A percentile compares a stretch with the other conserved stretches of the same genome.
Conservation (phyloP, 2,888 invertebrate genomes). For the Pachydiplax longipennis region DNA sequence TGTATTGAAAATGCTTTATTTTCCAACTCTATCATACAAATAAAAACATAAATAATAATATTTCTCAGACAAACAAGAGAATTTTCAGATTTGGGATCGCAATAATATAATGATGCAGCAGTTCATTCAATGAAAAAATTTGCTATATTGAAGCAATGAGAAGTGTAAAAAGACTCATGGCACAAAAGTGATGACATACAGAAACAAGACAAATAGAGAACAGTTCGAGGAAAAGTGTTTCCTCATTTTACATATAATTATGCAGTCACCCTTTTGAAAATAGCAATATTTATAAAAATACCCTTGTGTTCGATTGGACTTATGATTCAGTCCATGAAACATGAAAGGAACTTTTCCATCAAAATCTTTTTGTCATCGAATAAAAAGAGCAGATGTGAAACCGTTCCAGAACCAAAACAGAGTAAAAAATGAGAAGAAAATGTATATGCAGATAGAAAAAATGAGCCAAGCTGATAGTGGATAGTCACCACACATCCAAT, state of each 20-base stretch:
- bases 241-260: no score
- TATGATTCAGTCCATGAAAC: neutral
- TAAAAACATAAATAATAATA: neutral
- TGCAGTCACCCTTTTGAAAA: no score
- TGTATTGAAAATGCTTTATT: neutral
- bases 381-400: conserved; percentile 11
- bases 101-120: neutral
- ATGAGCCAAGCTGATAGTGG: neutral
- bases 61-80: neutral
- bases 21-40: neutral
- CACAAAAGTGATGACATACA: no score
- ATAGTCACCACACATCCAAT: neutral
- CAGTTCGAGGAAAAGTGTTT: no score
- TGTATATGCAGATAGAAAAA: neutral
- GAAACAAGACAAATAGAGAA: no score
- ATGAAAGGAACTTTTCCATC: conserved; percentile 5
- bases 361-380: neutral
- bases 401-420: neutral
- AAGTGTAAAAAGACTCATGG: neutral
- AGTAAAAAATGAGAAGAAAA: neutral
- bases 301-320: no score
- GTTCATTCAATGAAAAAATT: neutral
- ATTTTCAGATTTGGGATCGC: neutral
- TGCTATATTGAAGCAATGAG: neutral
- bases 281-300: no score